Base-by-base conservation (phyloP, 2,888 invertebrate genomes). In the Ashinkailepas kermadecensis region DNA sequence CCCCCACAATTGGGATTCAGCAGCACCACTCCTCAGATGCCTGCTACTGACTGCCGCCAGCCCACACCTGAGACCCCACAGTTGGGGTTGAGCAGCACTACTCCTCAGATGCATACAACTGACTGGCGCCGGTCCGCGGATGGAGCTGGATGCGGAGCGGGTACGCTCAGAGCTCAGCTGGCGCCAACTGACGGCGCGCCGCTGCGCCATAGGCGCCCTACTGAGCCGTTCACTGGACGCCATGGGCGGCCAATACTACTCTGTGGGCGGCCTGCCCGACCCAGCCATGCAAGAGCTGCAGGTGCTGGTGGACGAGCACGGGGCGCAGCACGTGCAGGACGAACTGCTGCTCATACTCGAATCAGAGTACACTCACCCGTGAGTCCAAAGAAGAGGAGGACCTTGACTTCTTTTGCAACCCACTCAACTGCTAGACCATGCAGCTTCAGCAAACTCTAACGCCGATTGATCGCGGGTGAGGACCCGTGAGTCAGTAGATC, bases 201-300 rank as follows among this genome's bases (percentile, higher is more conserved):
- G 54, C 18, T 12, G 21, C 18, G 21, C 54, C 4, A 54, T 74
- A 8, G 74, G 54, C 2, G 74, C 21, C 2, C 3, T 15, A 10
- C 21, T 74, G 12, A 11, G 74, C 56, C 2, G 18, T 10, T 21
- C 21, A 21, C 74, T 74, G 74, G 74, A 74, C 56, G 13, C 23
- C 10, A 54, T 74, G 74, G 74, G 74, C 21, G 21, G 23, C 74
- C 23, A 56, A 54, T 74, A 74, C 74, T 74, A 21, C 74, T 21
- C 54, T 23, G 54, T 74, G 18, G 74, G 74, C 21, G 74, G 74
- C 74, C 74, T 74, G 74, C 74, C 74, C 9, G 74, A 74, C 74
- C 74, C 74, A 8, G 74, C 74, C 74, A 56, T 74, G 74, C 74
- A 74, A 54, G 56, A 74, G 54, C 13, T 74, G 56, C 10, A 39